Base-by-base conservation (phyloP, 2,888 invertebrate species). In the Drosophila monieri region DNA sequence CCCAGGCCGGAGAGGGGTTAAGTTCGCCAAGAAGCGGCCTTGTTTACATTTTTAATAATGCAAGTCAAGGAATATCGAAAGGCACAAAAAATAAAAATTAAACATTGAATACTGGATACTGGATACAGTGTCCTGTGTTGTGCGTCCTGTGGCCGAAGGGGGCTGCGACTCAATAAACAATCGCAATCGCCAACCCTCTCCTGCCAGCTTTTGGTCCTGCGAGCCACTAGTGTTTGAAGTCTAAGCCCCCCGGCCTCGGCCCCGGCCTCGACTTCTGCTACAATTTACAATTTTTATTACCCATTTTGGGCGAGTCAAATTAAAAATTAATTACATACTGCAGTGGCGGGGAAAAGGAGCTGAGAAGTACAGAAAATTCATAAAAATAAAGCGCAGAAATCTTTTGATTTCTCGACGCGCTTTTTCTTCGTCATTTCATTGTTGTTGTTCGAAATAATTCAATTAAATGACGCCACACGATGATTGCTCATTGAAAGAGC, bases 271-370 rank as follows among this genome's bases (percentile, higher is more conserved):
- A 27, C 27, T 27, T 6, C 27, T 6, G 73, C 71, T 78, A 76
- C 74, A 79, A 78, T 81, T 77, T 79, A 83, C 79, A 83, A 80
- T 80, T 81, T 81, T 85, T 81, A 81, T 85, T 81, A 80, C 78
- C 81, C 81, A 85, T 78, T 81, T 81, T 85, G 77, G 77, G 77
- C 73, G 73, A 81, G 75, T 75, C 81, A 80, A 81, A 81, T 81
- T 81, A 81, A 81, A 81, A 80, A 81, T 81, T 81, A 81, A 81
- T 80, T 80, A 79, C 81, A 78, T 78, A 75, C 78, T 52, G 51
- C 55, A 52, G 61, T 15, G 14, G 2, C 58, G 48, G 69, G 62
- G 27, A 10, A 35, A 43, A 9, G 27, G 27, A 27, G 3, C 2
- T 9, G 18, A 18, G 60, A 64, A 64, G 54, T 52, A 73, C 47